phyloP scores from a whole-genome alignment of 2,797 vertebrate genomes.

The Sebastes aleutianus region DNA sequence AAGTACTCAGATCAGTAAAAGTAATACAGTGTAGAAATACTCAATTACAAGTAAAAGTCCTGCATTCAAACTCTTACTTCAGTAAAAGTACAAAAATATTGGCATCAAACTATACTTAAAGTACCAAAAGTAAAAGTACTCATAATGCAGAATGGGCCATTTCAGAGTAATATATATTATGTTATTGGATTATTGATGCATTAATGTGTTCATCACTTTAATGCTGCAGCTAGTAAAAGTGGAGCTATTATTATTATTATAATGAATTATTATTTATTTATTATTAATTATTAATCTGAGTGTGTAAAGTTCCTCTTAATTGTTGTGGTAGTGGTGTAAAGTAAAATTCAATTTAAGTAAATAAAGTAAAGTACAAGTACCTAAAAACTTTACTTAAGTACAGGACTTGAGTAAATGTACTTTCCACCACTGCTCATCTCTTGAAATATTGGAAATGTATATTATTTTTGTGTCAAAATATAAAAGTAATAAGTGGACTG shows the following conservation, averaged over 20 bases:
- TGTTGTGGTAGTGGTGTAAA: not conserved
- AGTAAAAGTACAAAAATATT: not conserved
- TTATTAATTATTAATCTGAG: not conserved
- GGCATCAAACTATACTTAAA: too few relatives aligned
- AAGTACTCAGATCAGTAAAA: not conserved
- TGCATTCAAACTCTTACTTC: not conserved
- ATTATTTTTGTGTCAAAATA: not conserved
- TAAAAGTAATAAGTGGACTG: not conserved
- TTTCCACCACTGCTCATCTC: accelerated
- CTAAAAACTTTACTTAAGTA: accelerated
- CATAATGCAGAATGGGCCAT: too few relatives aligned
- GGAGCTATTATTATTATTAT: not conserved
- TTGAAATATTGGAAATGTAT: not conserved
- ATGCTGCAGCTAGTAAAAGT: not conserved
- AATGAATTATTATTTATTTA: too few relatives aligned
- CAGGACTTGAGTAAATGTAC: not conserved
- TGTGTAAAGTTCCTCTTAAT: not conserved
- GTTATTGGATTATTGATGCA: not conserved
- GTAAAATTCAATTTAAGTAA: not conserved
- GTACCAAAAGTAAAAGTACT: not conserved
- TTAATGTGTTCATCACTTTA: not conserved
- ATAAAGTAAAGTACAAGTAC: not conserved
- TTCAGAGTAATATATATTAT: not conserved
- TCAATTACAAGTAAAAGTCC: not conserved
- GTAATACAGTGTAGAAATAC: not conserved